Evolutionary conservation across 2,113 vertebrate species (phyloP).

Genomic region (Arothron firmamentum): DNA sequence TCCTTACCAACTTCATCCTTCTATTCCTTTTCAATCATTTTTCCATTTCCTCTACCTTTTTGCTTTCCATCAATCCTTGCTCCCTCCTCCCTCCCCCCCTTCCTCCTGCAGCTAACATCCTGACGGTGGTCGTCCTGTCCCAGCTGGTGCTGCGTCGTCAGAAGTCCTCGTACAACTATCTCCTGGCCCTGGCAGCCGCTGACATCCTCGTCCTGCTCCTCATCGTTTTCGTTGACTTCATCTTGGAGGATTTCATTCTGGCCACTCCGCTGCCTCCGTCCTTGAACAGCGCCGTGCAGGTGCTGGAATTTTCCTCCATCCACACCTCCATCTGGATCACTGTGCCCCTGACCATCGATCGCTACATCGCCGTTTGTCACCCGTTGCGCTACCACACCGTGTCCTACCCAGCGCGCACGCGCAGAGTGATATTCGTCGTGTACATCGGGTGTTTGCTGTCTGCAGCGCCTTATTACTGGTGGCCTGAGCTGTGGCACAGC

Average conservation of each 20-base stretch:
- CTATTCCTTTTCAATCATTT: conserved; percentile 14
- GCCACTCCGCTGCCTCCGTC: conserved; percentile 81
- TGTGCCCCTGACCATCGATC: conserved; percentile 89
- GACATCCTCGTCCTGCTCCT: conserved; percentile 94
- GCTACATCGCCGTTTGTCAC: conserved; percentile 95
- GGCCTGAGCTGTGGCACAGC: conserved; percentile 93
- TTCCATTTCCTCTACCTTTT: conserved; percentile 16
- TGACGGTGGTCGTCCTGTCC: conserved; percentile 94
- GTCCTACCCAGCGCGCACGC: conserved; percentile 91
- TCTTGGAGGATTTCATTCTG: conserved; percentile 92
- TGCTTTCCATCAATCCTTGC: conserved; percentile 16
- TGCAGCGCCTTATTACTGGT: conserved; percentile 94
- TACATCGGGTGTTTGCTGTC: conserved; percentile 88
- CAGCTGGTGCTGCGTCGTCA: conserved; percentile 92
- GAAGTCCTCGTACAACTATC: conserved; percentile 98
- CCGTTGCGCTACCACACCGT: conserved; percentile 91
- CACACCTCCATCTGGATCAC: conserved; percentile 98
- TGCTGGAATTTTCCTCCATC: conserved; percentile 94
- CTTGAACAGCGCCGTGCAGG: conserved; percentile 85
- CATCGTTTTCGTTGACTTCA: conserved; percentile 94
- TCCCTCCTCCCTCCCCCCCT: not conserved
- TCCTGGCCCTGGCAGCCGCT: conserved; percentile 91
- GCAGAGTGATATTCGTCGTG: conserved; percentile 86
- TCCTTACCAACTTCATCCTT: conserved; percentile 15
- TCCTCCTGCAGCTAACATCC: conserved; percentile 85